Evolutionary conservation across 1,140 invertebrate species (phyloP).

Genomic region (Drosophila lacteicornis): DNA sequence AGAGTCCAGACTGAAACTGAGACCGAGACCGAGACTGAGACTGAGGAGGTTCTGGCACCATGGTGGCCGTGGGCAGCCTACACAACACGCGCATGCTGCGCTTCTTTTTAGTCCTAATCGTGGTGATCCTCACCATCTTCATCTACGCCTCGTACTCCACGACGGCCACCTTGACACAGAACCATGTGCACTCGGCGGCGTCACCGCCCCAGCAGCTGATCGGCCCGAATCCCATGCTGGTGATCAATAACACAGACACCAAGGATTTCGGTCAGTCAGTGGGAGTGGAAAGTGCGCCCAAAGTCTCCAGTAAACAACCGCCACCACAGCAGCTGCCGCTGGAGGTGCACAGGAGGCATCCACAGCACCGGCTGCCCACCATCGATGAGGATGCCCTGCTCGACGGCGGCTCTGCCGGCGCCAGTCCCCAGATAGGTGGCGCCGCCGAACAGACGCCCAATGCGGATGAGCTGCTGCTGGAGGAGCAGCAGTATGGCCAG

Average conservation of each 20-base stretch:
- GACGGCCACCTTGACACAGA: slow-evolving; percentile 63
- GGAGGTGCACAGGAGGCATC: slow-evolving; percentile 46
- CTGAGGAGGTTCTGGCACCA: slow-evolving; percentile 32
- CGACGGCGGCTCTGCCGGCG: slow-evolving; percentile 70
- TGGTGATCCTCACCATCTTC: slow-evolving; percentile 81
- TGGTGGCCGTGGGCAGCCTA: slow-evolving; percentile 65
- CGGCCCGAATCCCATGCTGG: slow-evolving; percentile 9
- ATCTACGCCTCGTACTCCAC: slow-evolving; percentile 84
- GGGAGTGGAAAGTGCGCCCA: slow-evolving; percentile 25
- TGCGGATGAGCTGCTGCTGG: slow-evolving; percentile 61
- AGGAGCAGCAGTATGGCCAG: slow-evolving; percentile 77
- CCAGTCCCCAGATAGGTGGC: slow-evolving; percentile 56
- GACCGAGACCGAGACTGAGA: slow-evolving; percentile 35
- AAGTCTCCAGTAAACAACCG: slow-evolving; percentile 8
- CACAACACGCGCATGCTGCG: slow-evolving; percentile 82
- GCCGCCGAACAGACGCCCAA: slow-evolving; percentile 48
- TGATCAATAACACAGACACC: slow-evolving; percentile 46
- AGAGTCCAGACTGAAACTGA: slow-evolving; percentile 28
- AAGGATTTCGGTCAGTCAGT: slow-evolving; percentile 27
- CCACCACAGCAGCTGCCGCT: neutral
- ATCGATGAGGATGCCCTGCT: slow-evolving; percentile 77
- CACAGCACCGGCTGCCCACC: slow-evolving; percentile 73
- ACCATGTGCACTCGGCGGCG: slow-evolving; percentile 53
- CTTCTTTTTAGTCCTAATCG: slow-evolving; percentile 76
- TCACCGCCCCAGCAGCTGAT: slow-evolving; percentile 46